phyloP scores from a whole-genome alignment of 2,797 vertebrate species.

The Brachymystax lenok region DNA sequence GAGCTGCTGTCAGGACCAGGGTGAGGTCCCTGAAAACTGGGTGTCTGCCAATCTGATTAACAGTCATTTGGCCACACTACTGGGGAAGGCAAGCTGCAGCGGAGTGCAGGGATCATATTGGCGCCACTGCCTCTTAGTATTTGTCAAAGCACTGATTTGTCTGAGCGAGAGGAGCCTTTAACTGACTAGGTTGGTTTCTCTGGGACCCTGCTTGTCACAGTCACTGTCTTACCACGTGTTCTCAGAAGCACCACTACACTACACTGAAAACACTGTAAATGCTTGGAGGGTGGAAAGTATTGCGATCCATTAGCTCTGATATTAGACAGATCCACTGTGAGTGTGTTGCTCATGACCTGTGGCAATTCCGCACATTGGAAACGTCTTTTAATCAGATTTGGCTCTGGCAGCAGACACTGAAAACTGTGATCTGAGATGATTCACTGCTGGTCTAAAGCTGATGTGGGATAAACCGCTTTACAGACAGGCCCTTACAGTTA shows the following conservation, averaged over 20 bases:
- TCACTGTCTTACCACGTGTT: not conserved
- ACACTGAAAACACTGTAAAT: not conserved
- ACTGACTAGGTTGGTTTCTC: not conserved
- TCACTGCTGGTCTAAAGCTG: slow-evolving; percentile 12
- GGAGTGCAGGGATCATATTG: slow-evolving; percentile 2
- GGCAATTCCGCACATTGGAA: slow-evolving; percentile 9
- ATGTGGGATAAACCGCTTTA: not conserved
- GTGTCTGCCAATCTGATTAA: slow-evolving; percentile 2
- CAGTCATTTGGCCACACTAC: not conserved
- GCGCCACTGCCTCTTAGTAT: not conserved
- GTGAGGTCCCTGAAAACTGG: not conserved
- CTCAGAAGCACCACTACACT: not conserved
- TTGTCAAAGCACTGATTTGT: not conserved
- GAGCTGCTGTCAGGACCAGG: not conserved
- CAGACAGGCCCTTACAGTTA: not conserved
- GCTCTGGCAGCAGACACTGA: slow-evolving; percentile 4
- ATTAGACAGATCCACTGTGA: slow-evolving; percentile 8
- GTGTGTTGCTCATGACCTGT: not conserved
- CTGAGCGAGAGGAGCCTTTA: not conserved
- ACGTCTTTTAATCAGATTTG: slow-evolving; percentile 5
- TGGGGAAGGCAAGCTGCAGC: not conserved
- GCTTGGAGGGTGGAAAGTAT: slow-evolving; percentile 14
- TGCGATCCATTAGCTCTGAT: slow-evolving; percentile 15
- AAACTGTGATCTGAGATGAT: not conserved
- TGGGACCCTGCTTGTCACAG: not conserved